phyloP scores from a whole-genome alignment of 1,140 invertebrate genomes.

The Trichogramma pretiosum region DNA sequence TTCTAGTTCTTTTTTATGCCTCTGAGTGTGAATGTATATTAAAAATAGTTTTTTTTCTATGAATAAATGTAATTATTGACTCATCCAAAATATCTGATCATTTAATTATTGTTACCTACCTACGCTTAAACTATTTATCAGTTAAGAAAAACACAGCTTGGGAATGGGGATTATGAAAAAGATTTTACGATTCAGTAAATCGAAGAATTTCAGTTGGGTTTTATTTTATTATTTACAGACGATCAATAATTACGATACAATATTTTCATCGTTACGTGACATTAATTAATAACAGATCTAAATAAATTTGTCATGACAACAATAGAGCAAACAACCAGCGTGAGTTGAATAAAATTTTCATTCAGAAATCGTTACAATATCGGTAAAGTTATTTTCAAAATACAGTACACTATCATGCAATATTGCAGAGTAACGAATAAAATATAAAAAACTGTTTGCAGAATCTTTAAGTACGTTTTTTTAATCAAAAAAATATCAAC shows the following conservation, averaged over 20 bases:
- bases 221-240: constrained; percentile 19
- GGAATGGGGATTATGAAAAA: too few relatives aligned
- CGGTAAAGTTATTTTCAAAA: too few relatives aligned
- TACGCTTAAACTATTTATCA: too few relatives aligned
- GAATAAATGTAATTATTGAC: constrained; percentile 36
- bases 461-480: constrained; percentile 14
- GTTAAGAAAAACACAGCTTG: too few relatives aligned
- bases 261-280: constrained; percentile 1
- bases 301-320: constrained; percentile 17
- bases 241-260: constrained; percentile 4
- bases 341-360: too few relatives aligned
- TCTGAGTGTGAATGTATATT: constrained; percentile 24
- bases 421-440: constrained; percentile 12
- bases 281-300: constrained; percentile 17
- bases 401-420: too few relatives aligned
- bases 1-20: constrained; percentile 23
- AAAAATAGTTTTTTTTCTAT: constrained; percentile 28
- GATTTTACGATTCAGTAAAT: too few relatives aligned
- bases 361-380: too few relatives aligned
- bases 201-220: too few relatives aligned
- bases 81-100: not conserved
- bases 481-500: constrained; percentile 10
- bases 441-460: too few relatives aligned
- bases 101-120: too few relatives aligned
- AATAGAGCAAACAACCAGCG: constrained; percentile 1